Evolutionary conservation across 2,113 vertebrate genomes (phyloP), one percentile per base, ranked within the genome.

Genomic region (Nothocercus julius): DNA sequence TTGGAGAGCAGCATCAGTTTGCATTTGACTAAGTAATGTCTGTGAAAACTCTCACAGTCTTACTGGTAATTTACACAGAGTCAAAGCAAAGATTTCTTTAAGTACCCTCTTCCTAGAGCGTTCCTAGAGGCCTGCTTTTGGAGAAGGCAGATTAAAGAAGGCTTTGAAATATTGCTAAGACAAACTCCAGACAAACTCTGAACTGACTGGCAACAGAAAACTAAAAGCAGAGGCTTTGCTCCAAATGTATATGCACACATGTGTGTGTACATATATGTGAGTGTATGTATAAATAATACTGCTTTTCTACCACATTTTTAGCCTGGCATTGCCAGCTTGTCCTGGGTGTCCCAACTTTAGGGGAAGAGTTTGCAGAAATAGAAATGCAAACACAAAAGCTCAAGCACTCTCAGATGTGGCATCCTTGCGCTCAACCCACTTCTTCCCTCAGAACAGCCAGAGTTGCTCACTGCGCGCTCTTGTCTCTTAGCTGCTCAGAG

Each of bases 331-430:
- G 36, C 15, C 45, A 54, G 3, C 8, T 32, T 86, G n/a, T 7
- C 27, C 13, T 30, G 30, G 70, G 47, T 25, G 24, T 16, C 32
- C 21, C 61, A 40, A 25, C 20, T 92, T 76, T 56, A 66, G 45
- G 12, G 56, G 36, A 82, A 58, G 36, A 67, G 4, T 9, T 22
- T 87, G 14, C 34, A 73, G 42, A 79, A 63, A 82, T 11, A 1
- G n/a, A 68, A 82, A 20, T 17, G 28, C 18, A 89, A 89, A 44
- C 25, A 58, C 47, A 67, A 89, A 66, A 18, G 2, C 5, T 1
- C 56, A 66, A 18, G 3, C 0, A 0, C 2, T 1, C 70, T 36
- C 36, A 49, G 24, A 9, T 70, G 22, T 15, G 34, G 54, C 16
- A 14, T 64, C 7, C 1, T 9, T 72, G 42, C 27, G 80, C 3